Conservation (phyloP, 2,113 vertebrate genomes). For the Euleptes europaea region DNA sequence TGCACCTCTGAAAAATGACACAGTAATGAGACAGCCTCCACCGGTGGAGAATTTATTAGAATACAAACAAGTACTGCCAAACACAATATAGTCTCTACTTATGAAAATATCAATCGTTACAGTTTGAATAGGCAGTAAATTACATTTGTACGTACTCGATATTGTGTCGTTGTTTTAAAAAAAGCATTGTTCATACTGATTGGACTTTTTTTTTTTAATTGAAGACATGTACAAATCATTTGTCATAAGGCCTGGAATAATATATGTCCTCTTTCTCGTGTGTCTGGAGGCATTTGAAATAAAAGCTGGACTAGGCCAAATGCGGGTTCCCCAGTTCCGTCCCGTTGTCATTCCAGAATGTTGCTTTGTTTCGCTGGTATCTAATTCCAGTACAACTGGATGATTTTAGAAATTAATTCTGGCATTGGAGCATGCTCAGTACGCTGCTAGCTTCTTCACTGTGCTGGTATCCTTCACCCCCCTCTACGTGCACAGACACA, state of each 20-base stretch:
- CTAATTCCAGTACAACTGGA: too few species aligned
- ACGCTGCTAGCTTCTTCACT: too few species aligned
- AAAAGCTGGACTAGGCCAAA: constrained; percentile 38
- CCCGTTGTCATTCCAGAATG: too few species aligned
- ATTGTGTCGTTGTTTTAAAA: constrained; percentile 36
- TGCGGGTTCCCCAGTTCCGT: constrained; percentile 10
- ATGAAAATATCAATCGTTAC: constrained; percentile 76
- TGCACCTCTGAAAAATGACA: background rate
- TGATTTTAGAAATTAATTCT: too few species aligned
- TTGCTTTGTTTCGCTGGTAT: too few species aligned
- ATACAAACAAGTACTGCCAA: constrained; percentile 75
- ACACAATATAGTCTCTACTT: constrained; percentile 75
- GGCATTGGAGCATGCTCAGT: too few species aligned
- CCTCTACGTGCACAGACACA: too few species aligned
- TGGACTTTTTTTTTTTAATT: constrained; percentile 34
- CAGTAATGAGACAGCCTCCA: background rate
- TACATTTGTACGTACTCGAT: constrained; percentile 41
- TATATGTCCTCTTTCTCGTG: too few species aligned
- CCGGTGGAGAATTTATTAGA: constrained; percentile 75
- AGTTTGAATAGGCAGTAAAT: constrained; percentile 61
- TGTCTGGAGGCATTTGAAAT: constrained; percentile 40
- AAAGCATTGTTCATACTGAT: constrained; percentile 60
- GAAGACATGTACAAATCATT: background rate
- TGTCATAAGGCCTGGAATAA: background rate
- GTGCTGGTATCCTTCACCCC: too few species aligned